Evolutionary conservation across 2,888 invertebrate species (phyloP), one percentile per base, ranked within the genome.

Genomic region (Latrodectus elegans): DNA sequence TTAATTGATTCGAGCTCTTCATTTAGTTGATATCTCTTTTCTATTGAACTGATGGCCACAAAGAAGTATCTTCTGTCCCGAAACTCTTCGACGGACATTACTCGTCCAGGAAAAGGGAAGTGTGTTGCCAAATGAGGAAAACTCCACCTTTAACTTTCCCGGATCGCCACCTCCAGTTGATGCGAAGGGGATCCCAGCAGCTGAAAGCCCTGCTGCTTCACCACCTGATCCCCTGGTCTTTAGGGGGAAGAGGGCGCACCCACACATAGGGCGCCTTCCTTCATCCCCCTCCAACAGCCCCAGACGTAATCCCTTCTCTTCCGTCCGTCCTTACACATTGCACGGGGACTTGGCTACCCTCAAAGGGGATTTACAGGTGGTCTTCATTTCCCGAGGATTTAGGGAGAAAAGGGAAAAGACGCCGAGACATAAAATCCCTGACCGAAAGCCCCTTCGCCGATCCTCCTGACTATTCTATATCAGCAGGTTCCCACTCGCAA

Each of bases 311-410:
- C 88, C 70, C 65, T 68, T 73, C 76, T 77, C 85, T 51, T 81
- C 82, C 80, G 71, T 55, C 78, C 78, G 64, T 60, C 72, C 79
- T 68, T 75, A 88, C 88, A 88, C 84, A 84, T 84, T 84, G 88
- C 88, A 78, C 77, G 85, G 88, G 82, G 84, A 85, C 81, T 85
- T 81, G 88, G 81, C 84, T 79, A 78, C 84, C 85, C 88, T 88
- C 88, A 84, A 80, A 89, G 79, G 89, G 89, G 89, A 89, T 89
- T 89, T 89, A 88, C 88, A 85, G 89, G 89, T 85, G 85, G 89
- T 86, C 88, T 89, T 89, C 89, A 89, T 89, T 89, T 89, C 89
- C 89, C 82, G 85, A 82, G 89, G 89, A 88, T 89, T 89, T 88
- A 75, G 75, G 65, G 71, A 49, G 73, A 74, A 68, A 80, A 83